These are phyloP conservation scores for Silurus asotus DNA, from an alignment of 2,113 vertebrate species.

Conservation along the genomic window DNA sequence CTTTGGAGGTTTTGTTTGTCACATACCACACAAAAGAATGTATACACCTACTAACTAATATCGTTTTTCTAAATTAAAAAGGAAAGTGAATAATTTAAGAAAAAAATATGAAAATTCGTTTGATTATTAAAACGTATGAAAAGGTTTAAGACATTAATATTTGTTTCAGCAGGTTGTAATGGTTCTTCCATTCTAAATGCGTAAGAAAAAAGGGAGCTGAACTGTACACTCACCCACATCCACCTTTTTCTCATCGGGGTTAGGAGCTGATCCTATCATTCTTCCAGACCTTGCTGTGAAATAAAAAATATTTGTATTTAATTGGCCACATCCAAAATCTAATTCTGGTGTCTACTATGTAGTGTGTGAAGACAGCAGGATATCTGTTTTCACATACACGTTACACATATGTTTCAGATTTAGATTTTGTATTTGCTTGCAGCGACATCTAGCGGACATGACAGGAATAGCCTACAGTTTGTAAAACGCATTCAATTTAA, in stretches of 20 bases:
- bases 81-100: too few species aligned
- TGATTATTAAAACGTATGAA: neutral
- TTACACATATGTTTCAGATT: neutral
- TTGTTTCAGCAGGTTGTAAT: neutral
- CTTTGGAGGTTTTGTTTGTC: too few species aligned
- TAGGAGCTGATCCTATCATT: conserved; percentile 5
- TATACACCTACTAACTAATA: too few species aligned
- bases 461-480: neutral
- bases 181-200: neutral
- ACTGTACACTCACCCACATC: conserved; percentile 46
- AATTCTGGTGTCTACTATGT: neutral
- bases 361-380: neutral
- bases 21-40: too few species aligned
- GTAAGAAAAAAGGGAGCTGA: neutral
- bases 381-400: neutral
- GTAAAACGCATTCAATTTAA: neutral
- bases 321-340: neutral
- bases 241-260: conserved; percentile 50
- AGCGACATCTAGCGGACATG: conserved; percentile 44
- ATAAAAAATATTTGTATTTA: neutral
- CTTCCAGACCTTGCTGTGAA: conserved; percentile 49
- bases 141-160: neutral
- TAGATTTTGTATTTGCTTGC: neutral
- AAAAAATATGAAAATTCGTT: too few species aligned
- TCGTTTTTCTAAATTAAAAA: too few species aligned